A percentile compares a stretch with the other conserved stretches of the same genome.
Conservation (phyloP, 2,113 vertebrate species). For the Excalfactoria chinensis region DNA sequence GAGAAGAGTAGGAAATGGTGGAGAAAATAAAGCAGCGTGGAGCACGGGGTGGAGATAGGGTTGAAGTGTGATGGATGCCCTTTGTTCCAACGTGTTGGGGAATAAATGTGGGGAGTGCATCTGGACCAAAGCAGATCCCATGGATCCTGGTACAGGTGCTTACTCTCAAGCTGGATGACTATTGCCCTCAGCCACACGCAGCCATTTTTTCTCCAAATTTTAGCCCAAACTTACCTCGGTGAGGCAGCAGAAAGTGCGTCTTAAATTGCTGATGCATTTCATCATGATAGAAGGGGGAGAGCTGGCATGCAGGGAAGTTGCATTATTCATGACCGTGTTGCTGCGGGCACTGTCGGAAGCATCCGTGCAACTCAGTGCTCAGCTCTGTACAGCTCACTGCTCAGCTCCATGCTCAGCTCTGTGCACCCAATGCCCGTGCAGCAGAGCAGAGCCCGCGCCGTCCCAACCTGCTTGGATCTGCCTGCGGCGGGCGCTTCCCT, state of each 20-base stretch:
- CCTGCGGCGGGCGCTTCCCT: not conserved
- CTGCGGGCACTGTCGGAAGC: not conserved
- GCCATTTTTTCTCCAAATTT: not conserved
- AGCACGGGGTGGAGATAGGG: too few relatives aligned
- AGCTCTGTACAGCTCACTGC: not conserved
- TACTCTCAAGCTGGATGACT: not conserved
- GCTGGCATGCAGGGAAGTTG: fast-evolving
- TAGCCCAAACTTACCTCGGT: not conserved
- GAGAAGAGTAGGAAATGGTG: not conserved
- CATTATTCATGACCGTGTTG: fast-evolving
- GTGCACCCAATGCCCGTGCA: not conserved
- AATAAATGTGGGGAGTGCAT: not conserved
- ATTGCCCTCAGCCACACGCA: not conserved
- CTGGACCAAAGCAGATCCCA: not conserved
- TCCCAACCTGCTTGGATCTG: not conserved
- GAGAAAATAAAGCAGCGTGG: not conserved
- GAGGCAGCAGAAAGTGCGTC: not conserved
- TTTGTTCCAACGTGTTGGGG: not conserved
- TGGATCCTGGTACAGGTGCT: not conserved
- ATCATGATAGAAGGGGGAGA: not conserved
- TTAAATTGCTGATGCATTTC: not conserved
- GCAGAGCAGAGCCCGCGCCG: not conserved
- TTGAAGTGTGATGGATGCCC: not conserved
- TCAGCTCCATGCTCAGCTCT: too few relatives aligned
- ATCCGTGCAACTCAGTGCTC: not conserved